Conservation (phyloP, 2,113 vertebrate species). For the Phalacrocorax pelagicus region DNA sequence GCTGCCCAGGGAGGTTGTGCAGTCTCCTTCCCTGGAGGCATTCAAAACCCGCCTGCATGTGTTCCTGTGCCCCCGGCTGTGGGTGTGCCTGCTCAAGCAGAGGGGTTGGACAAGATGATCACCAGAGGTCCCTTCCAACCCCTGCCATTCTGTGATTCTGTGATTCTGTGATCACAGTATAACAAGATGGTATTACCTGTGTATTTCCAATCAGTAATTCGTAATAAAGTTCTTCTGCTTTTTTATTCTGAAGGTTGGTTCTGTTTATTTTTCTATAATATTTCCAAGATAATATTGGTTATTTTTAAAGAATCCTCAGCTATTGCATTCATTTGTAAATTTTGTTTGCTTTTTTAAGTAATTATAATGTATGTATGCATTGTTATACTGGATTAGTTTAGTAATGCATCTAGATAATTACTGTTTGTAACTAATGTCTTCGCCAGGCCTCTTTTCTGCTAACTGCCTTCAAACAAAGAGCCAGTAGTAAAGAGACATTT, state of each 20-base stretch:
- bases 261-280: not conserved
- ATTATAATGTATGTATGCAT: not conserved
- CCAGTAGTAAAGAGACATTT: not conserved
- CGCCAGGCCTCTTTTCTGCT: not conserved
- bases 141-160: too few species aligned
- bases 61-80: too few species aligned
- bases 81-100: too few species aligned
- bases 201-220: not conserved
- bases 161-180: too few species aligned
- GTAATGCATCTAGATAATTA: constrained; percentile 20
- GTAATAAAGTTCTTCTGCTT: not conserved
- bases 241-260: not conserved
- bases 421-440: not conserved
- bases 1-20: too few species aligned
- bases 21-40: too few species aligned
- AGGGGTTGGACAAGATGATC: too few species aligned
- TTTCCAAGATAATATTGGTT: not conserved
- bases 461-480: not conserved
- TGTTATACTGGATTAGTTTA: not conserved
- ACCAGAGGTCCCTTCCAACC: too few species aligned
- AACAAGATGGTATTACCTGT: not conserved
- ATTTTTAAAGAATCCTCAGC: not conserved
- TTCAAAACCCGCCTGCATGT: too few species aligned
- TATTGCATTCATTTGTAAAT: not conserved
- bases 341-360: not conserved